A percentile compares a stretch with the other conserved stretches of the same genome.
These are phyloP conservation scores for Bombyx mori DNA, from an alignment of 1,140 invertebrate species.

Conservation along the genomic window ASM3026992v2 NC_085114.1:9454001-9454500, in stretches of 20 bases:
- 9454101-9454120: too few relatives aligned
- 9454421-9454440: constrained; percentile 30
- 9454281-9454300: too few relatives aligned
- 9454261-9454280: too few relatives aligned
- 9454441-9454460: constrained; percentile 52
- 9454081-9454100: too few relatives aligned
- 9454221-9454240: neutral
- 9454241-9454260: too few relatives aligned
- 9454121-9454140: too few relatives aligned
- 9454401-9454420: constrained; percentile 28
- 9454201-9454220: neutral
- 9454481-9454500: constrained; percentile 96
- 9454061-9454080: too few relatives aligned
- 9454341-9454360: constrained; percentile 51
- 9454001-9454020: neutral
- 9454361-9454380: constrained; percentile 24
- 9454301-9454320: too few relatives aligned
- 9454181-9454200: neutral
- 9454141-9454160: too few relatives aligned
- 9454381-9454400: constrained; percentile 34
- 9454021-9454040: neutral
- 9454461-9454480: constrained; percentile 89
- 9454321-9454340: constrained; percentile 22
- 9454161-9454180: too few relatives aligned
- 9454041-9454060: too few relatives aligned